Percentiles rank a stretch among this genome's conserved stretches.
phyloP scores from a whole-genome alignment of 2,113 vertebrate genomes.

The Vimba vimba region DNA sequence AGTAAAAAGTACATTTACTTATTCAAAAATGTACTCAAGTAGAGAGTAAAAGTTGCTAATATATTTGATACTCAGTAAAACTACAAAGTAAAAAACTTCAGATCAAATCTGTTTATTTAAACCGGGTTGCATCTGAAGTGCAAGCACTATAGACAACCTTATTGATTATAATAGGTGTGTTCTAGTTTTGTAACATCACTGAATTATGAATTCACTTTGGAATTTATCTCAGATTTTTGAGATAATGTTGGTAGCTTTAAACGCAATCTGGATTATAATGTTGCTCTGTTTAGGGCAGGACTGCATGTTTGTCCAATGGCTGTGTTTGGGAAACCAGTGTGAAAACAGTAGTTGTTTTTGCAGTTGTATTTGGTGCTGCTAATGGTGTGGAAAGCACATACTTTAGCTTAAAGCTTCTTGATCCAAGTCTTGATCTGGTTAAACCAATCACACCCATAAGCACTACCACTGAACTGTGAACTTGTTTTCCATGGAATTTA shows the following conservation, averaged over 20 bases:
- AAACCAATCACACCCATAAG: not conserved
- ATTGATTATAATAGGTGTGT: not conserved
- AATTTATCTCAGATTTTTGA: not conserved
- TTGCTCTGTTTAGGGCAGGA: not conserved
- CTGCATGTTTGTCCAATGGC: not conserved
- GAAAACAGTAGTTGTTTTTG: conserved; percentile 12
- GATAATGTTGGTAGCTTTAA: not conserved
- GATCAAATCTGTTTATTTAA: not conserved
- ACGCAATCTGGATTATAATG: not conserved
- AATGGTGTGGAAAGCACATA: not conserved
- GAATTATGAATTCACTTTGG: not conserved
- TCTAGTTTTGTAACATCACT: not conserved
- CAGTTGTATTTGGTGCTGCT: not conserved
- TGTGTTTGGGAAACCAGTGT: not conserved
- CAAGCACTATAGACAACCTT: not conserved
- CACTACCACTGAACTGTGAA: not conserved
- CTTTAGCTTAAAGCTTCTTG: not conserved
- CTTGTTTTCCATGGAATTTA: not conserved
- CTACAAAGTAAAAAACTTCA: too few relatives aligned
- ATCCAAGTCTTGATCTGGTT: conserved; percentile 1
- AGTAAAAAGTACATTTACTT: too few relatives aligned
- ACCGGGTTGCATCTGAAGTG: not conserved
- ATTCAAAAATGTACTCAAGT: too few relatives aligned
- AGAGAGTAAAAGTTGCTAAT: too few relatives aligned
- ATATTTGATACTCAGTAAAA: too few relatives aligned